Conservation (phyloP, 2,797 vertebrate genomes). For the Morus bassanus region DNA sequence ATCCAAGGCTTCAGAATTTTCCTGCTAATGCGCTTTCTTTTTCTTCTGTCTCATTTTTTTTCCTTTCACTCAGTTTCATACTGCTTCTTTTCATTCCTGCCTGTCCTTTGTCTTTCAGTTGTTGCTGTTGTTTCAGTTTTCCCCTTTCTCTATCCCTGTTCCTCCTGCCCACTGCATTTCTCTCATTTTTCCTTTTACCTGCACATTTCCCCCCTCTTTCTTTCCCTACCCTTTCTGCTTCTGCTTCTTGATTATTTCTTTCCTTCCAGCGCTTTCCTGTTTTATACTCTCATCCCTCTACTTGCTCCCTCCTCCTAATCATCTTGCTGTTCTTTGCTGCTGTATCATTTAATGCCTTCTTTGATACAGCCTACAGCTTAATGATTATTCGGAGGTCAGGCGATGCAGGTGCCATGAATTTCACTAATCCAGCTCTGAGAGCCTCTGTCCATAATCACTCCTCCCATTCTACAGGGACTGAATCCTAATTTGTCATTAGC, state of each 20-base stretch:
- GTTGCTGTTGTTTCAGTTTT: neutral
- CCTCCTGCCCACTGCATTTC: neutral
- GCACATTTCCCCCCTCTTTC: neutral
- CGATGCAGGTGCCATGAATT: slow-evolving; percentile 78
- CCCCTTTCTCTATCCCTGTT: neutral
- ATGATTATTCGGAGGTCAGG: slow-evolving; percentile 79
- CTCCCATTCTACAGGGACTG: slow-evolving; percentile 67
- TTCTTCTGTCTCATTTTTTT: neutral
- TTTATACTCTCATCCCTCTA: neutral
- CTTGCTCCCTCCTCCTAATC: slow-evolving; percentile 34
- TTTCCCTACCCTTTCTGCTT: neutral
- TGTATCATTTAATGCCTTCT: slow-evolving; percentile 78
- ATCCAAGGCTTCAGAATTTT: neutral
- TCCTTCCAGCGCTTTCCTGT: neutral
- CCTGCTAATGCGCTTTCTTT: neutral
- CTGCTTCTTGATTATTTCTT: neutral
- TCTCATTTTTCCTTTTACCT: neutral
- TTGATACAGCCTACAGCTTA: slow-evolving; percentile 79
- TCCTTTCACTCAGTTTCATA: neutral
- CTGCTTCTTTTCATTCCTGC: neutral
- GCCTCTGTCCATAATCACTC: slow-evolving; percentile 76
- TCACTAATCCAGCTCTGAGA: slow-evolving; percentile 74
- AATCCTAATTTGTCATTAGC: slow-evolving; percentile 76
- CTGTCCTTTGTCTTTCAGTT: neutral
- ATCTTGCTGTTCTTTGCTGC: slow-evolving; percentile 61